Evolutionary conservation across 2,797 vertebrate species (phyloP).

Genomic region (Hapalemur alaotrensis): DNA sequence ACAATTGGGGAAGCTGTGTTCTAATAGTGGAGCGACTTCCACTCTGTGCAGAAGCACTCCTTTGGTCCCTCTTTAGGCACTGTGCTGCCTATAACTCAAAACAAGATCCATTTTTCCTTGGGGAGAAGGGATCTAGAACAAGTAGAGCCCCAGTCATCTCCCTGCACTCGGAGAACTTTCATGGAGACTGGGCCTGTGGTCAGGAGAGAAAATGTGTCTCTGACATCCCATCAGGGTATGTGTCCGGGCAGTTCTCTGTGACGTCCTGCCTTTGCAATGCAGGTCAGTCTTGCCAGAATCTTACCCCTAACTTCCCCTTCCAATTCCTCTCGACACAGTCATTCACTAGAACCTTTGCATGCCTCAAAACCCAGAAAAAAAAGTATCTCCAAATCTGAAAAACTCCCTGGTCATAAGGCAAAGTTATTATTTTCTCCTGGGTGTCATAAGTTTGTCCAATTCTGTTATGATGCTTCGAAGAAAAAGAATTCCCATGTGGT

Average conservation of each 20-base stretch:
- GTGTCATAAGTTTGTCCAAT: neutral
- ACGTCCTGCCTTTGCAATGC: neutral
- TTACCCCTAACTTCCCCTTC: neutral
- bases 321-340: neutral
- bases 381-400: neutral
- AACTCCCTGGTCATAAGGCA: neutral
- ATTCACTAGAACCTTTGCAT: neutral
- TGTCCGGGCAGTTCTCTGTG: neutral
- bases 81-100: neutral
- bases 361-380: neutral
- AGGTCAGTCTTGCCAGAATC: neutral
- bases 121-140: neutral
- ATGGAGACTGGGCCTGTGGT: neutral
- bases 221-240: fast-evolving
- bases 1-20: neutral
- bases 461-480: neutral
- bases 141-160: fast-evolving
- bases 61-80: neutral
- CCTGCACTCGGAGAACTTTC: neutral
- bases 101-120: neutral
- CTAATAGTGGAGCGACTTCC: neutral
- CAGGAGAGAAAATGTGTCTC: neutral
- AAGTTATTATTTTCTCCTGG: neutral
- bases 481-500: neutral
- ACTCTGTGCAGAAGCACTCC: neutral